Base-by-base conservation (phyloP, 2,113 vertebrate genomes). In the Pseudonaja textilis region DNA sequence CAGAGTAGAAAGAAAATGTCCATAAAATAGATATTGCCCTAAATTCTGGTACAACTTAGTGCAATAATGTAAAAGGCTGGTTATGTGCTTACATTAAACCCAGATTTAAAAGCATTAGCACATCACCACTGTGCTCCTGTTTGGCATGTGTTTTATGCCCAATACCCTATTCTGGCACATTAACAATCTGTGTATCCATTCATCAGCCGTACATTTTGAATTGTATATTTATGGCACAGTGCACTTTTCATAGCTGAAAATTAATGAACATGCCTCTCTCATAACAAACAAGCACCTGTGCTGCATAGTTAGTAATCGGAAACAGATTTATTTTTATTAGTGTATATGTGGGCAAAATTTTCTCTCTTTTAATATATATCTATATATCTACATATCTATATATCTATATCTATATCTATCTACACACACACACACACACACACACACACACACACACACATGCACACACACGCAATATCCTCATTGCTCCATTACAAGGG, bases 251-350 rank as follows among this genome's bases (percentile, higher is more conserved):
- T 98, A 98, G 99, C 98, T 98, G 99, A 99, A 99, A 99, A 99
- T 99, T 99, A 99, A 99, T 99, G 99, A 99, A 99, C 99, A 99
- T 99, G 98, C 98, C 98, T 99, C 98, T 98, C 99, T 99, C 98
- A 98, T 98, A 99, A 99, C 99, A 98, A 99, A 99, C 99, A 99
- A 98, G 99, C 99, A 99, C 99, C 99, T 99, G 99, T 99, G 99
- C 98, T 98, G 98, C 98, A 98, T 98, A 98, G 99, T 99, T 99
- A 98, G 98, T 99, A 99, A 99, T 99, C 99, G 98, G 98, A 99
- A 99, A 99, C 99, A 98, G 98, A 99, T 99, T 99, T 99, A 99
- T 99, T 99, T 99, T 99, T 99, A 99, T 99, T 99, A 99, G 99
- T 97, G 98, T 98, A 98, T 98, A 98, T 98, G 98, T 98, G 98